phyloP scores from a whole-genome alignment of 2,797 vertebrate genomes.

The Lates japonicus region DNA sequence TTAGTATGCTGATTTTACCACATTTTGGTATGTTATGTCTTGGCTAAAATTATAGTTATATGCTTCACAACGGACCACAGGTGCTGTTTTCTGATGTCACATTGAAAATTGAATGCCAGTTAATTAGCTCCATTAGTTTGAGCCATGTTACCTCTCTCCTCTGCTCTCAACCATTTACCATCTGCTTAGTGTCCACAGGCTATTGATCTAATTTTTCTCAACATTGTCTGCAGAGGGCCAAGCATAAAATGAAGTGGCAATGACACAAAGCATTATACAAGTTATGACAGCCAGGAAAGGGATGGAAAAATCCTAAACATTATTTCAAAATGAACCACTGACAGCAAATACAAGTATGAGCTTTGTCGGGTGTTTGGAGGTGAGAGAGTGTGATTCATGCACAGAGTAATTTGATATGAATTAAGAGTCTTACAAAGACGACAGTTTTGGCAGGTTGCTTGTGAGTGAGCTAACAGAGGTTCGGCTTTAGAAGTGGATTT shows the following conservation, averaged over 20 bases:
- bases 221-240: constrained; percentile 22
- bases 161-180: constrained; percentile 18
- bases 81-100: constrained; percentile 1
- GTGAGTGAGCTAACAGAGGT: constrained; percentile 62
- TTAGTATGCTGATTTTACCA: too few species aligned
- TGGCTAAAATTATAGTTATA: neutral
- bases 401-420: constrained; percentile 67
- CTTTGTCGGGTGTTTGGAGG: constrained; percentile 55
- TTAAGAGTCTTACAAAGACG: constrained; percentile 52
- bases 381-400: constrained; percentile 63
- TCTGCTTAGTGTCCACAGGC: constrained; percentile 33
- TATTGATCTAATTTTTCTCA: constrained; percentile 50
- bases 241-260: constrained; percentile 43
- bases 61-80: neutral
- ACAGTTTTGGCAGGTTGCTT: constrained; percentile 61
- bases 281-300: constrained; percentile 43
- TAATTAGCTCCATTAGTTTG: constrained; percentile 26
- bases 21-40: too few species aligned
- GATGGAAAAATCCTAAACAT: constrained; percentile 55
- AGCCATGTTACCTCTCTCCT: constrained; percentile 4
- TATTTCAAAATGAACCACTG: constrained; percentile 64
- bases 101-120: constrained; percentile 25
- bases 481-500: constrained; percentile 49
- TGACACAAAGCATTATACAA: constrained; percentile 39
- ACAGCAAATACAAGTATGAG: constrained; percentile 55